Evolutionary conservation across 2,113 vertebrate genomes (phyloP).

Genomic region (Hylia prasina): DNA sequence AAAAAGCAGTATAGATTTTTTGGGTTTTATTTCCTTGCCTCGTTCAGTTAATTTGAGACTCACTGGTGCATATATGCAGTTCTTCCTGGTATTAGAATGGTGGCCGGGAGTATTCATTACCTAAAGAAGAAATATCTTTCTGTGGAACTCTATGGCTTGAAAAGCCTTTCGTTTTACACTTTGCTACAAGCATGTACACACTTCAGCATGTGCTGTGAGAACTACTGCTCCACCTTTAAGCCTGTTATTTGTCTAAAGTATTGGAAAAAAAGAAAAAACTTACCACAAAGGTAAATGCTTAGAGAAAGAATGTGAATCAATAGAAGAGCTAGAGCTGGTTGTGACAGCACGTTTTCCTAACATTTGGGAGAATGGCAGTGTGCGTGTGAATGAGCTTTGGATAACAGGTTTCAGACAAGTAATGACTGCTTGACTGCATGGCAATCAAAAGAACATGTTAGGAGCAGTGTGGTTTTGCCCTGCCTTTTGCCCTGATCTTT

Average conservation of each 20-base stretch:
- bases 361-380: background rate
- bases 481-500: background rate
- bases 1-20: background rate
- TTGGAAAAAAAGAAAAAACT: background rate
- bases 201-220: background rate
- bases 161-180: background rate
- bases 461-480: background rate
- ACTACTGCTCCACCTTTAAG: background rate
- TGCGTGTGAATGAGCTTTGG: background rate
- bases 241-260: background rate
- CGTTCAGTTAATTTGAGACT: background rate
- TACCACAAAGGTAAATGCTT: slow-evolving; percentile 15
- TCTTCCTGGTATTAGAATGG: background rate
- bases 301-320: slow-evolving; percentile 36
- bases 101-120: background rate
- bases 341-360: background rate
- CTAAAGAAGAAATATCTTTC: background rate
- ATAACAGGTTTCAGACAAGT: background rate
- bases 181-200: background rate
- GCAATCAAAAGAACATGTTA: background rate
- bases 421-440: background rate
- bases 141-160: background rate
- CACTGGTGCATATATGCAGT: background rate
- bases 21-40: background rate
- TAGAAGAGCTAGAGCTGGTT: background rate